Evolutionary conservation across 2,113 vertebrate species (phyloP).

Genomic region (mouse (Mus musculus)): DNA sequence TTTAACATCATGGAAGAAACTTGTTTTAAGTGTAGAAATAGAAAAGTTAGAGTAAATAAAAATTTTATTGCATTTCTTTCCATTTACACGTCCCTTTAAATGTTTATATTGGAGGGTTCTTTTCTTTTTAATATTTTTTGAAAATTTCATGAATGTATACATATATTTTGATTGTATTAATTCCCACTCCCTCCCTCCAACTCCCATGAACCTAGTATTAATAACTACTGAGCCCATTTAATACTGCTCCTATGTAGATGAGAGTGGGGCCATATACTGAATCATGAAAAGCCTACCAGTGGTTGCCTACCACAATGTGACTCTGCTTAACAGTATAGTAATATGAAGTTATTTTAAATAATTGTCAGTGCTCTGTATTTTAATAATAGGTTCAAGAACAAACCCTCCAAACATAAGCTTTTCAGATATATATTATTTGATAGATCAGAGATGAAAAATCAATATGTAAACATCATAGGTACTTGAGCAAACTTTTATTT

Average conservation of each 20-base stretch:
- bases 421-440: background rate
- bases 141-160: background rate
- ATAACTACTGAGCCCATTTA: background rate
- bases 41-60: background rate
- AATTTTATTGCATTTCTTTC: background rate
- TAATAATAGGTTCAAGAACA: background rate
- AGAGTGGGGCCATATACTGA: too few species aligned
- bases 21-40: background rate
- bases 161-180: background rate
- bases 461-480: background rate
- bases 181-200: background rate
- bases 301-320: accelerated
- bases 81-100: background rate
- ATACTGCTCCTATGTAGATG: too few species aligned
- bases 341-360: background rate
- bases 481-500: background rate
- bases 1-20: background rate
- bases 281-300: too few species aligned
- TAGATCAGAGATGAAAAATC: background rate
- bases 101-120: background rate
- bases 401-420: background rate
- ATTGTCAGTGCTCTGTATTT: background rate
- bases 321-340: background rate
- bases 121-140: background rate
- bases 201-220: too few species aligned